Evolutionary conservation across 2,888 invertebrate species (phyloP).

Genomic region (Muschampia plurimacula): DNA sequence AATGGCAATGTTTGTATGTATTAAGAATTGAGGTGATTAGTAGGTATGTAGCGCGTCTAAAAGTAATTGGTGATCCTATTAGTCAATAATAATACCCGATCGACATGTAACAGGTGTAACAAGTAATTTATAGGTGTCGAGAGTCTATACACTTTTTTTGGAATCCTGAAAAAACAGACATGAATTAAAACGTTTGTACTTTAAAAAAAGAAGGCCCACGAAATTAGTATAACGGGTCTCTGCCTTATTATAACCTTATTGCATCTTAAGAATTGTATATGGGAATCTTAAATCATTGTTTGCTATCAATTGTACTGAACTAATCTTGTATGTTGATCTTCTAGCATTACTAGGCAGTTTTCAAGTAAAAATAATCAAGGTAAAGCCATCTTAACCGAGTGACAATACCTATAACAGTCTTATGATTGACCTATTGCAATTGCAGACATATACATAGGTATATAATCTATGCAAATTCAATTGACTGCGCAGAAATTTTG

Average conservation of each 20-base stretch:
- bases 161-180: too few species aligned
- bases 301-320: too few species aligned
- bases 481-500: not conserved
- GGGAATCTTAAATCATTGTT: too few species aligned
- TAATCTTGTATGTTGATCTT: too few species aligned
- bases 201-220: too few species aligned
- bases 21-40: constrained; percentile 5
- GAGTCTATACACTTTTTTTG: too few species aligned
- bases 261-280: too few species aligned
- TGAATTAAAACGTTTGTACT: too few species aligned
- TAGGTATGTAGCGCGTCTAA: not conserved
- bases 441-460: not conserved
- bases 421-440: not conserved
- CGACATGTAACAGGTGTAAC: too few species aligned
- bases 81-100: not conserved
- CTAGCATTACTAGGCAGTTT: not conserved
- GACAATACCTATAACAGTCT: not conserved
- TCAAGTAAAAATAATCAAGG: not conserved
- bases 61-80: not conserved
- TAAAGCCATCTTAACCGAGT: not conserved
- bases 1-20: constrained; percentile 18
- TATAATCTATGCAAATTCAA: not conserved
- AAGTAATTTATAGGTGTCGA: too few species aligned
- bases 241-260: too few species aligned
- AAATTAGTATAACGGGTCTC: not conserved